Percentiles rank a stretch among this genome's conserved stretches.
phyloP scores from a whole-genome alignment of 2,113 vertebrate species.

The Sapayoa aenigma region DNA sequence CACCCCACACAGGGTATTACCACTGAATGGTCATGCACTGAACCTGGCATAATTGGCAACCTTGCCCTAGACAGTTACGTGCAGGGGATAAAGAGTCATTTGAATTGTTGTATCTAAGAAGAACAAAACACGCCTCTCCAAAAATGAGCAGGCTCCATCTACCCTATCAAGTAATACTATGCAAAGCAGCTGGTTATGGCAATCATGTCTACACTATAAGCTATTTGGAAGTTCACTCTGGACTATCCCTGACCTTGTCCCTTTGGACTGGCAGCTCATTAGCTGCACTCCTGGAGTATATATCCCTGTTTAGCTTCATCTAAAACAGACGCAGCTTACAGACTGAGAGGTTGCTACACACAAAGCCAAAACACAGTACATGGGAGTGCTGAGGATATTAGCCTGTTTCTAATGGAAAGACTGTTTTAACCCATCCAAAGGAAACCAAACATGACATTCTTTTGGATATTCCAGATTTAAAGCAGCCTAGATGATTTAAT shows the following conservation, averaged over 20 bases:
- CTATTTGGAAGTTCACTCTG: background rate
- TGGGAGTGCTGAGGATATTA: background rate
- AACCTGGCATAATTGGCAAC: background rate
- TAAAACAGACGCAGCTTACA: background rate
- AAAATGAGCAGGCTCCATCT: background rate
- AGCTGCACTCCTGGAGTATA: background rate
- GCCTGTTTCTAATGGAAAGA: background rate
- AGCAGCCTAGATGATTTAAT: background rate
- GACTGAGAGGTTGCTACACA: background rate
- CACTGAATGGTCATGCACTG: background rate
- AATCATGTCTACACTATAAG: background rate
- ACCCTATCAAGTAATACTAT: background rate
- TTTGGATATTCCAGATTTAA: background rate
- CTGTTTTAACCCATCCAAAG: background rate
- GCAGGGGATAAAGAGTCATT: background rate
- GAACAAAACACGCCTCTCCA: background rate
- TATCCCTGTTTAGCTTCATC: background rate
- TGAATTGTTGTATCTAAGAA: background rate
- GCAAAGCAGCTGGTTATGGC: background rate
- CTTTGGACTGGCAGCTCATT: background rate
- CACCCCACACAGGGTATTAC: background rate
- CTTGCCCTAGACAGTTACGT: rapidly evolving
- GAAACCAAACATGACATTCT: background rate
- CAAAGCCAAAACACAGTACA: background rate
- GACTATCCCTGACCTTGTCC: background rate